phyloP scores from a whole-genome alignment of 2,797 vertebrate genomes.

The Tragelaphus eurycerus region DNA sequence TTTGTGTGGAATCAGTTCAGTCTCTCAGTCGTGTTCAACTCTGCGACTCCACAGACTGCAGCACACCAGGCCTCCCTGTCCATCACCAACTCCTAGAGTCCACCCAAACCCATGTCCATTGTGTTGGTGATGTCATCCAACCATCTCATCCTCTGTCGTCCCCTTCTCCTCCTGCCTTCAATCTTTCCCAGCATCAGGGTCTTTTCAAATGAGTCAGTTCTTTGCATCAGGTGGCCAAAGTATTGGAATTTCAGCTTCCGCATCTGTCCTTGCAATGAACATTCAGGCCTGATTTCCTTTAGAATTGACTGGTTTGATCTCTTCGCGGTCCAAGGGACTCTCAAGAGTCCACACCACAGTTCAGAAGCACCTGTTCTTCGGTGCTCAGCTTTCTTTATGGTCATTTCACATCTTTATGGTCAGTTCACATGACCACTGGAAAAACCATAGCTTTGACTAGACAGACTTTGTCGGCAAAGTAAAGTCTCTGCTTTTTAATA shows the following conservation, averaged over 20 bases:
- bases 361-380: not conserved
- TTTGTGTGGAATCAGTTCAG: not conserved
- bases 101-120: not conserved
- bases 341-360: not conserved
- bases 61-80: not conserved
- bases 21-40: not conserved
- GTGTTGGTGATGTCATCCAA: fast-evolving
- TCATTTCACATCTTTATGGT: no score
- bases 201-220: not conserved
- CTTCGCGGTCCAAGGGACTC: not conserved
- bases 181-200: not conserved
- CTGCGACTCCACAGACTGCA: not conserved
- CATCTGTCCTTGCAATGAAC: not conserved
- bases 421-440: not conserved
- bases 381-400: not conserved
- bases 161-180: not conserved
- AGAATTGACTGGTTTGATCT: not conserved
- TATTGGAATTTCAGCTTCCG: not conserved
- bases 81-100: not conserved
- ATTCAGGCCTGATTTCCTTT: not conserved
- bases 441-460: not conserved
- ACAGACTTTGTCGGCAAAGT: not conserved
- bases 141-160: not conserved
- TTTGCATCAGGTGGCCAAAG: not conserved
- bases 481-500: not conserved